Evolutionary conservation across 2,113 vertebrate species (phyloP).

Genomic region (Charadrius vociferus): DNA sequence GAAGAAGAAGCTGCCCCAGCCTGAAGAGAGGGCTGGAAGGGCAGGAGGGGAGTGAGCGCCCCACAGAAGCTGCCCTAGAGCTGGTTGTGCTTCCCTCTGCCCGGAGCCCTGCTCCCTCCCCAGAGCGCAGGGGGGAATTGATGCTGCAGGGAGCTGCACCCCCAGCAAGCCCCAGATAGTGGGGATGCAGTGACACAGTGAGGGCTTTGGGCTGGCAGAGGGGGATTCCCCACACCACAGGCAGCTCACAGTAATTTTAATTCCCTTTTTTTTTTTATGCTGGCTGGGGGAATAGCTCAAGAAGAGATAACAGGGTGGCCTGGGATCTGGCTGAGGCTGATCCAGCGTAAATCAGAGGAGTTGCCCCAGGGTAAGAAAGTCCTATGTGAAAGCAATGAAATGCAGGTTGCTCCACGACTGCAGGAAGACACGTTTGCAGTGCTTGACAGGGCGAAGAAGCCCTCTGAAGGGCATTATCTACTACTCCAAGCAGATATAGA

Average conservation of each 20-base stretch:
- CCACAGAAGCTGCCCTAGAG: not conserved
- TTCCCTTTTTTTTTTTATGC: not conserved
- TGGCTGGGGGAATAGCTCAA: not conserved
- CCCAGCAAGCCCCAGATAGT: not conserved
- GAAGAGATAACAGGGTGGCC: not conserved
- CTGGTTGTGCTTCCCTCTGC: not conserved
- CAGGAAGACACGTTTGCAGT: not conserved
- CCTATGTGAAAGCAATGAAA: not conserved
- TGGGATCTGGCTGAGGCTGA: not conserved
- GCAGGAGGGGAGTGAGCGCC: accelerated
- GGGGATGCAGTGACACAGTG: not conserved
- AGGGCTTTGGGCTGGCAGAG: not conserved
- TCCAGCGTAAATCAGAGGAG: not conserved
- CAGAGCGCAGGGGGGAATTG: too few species aligned
- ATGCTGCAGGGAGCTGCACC: not conserved
- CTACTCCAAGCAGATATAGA: not conserved
- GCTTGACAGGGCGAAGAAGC: not conserved
- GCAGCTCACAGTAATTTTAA: not conserved
- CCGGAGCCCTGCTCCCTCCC: not conserved
- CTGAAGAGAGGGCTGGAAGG: not conserved
- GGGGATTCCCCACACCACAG: not conserved
- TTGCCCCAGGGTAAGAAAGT: not conserved
- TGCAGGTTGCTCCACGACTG: accelerated
- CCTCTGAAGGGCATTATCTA: not conserved
- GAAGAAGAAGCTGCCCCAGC: not conserved